phyloP scores from a whole-genome alignment of 2,888 invertebrate genomes.

The Octonoba sinensis region DNA sequence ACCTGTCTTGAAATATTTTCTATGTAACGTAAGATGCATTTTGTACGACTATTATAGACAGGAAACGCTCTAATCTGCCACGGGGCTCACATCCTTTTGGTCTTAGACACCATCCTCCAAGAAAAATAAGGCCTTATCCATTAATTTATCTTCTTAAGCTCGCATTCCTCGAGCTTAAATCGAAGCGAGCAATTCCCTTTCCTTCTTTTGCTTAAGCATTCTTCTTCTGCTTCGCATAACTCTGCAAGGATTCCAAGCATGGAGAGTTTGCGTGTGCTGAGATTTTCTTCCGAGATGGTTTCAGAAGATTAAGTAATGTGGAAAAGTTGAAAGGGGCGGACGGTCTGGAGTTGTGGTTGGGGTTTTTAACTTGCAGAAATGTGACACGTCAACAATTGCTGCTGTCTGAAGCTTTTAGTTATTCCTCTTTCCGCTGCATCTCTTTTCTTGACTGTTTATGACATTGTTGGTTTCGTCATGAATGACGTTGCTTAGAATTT shows the following conservation, averaged over 20 bases:
- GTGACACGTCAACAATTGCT: too few relatives aligned
- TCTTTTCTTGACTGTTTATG: too few relatives aligned
- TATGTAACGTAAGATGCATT: too few relatives aligned
- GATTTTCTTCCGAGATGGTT: slow-evolving; percentile 21
- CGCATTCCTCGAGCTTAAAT: slow-evolving; percentile 47
- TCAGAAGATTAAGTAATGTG: slow-evolving; percentile 16
- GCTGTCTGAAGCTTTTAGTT: too few relatives aligned
- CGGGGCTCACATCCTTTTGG: too few relatives aligned
- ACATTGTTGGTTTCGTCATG: too few relatives aligned
- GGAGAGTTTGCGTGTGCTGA: neutral
- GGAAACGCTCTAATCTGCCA: slow-evolving; percentile 27
- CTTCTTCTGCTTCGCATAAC: neutral
- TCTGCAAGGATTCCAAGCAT: too few relatives aligned
- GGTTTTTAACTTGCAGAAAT: too few relatives aligned
- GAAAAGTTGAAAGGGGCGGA: neutral
- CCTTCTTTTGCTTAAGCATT: slow-evolving; percentile 36
- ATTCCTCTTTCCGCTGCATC: too few relatives aligned
- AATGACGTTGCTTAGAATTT: too few relatives aligned
- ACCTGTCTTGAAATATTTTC: too few relatives aligned
- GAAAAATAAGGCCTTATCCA: slow-evolving; percentile 42
- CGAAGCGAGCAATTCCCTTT: slow-evolving; percentile 8
- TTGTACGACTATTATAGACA: neutral
- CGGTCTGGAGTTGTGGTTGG: too few relatives aligned
- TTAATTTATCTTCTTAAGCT: slow-evolving; percentile 59
- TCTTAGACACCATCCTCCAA: neutral